phyloP scores from a whole-genome alignment of 1,140 invertebrate genomes.

The Aradophagus sp. region DNA sequence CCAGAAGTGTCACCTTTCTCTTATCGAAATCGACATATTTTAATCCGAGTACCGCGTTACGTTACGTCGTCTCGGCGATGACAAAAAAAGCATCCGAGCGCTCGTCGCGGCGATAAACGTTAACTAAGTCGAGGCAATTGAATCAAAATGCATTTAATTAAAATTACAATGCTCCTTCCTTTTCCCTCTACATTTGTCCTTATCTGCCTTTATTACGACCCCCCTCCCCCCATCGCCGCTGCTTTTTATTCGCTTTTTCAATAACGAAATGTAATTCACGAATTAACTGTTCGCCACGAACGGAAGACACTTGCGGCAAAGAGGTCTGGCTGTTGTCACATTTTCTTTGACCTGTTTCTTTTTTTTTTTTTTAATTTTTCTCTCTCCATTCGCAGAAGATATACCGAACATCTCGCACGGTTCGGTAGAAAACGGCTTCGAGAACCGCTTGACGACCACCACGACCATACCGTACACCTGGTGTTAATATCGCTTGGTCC shows the following conservation, averaged over 20 bases:
- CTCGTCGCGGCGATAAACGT: conserved; percentile 18
- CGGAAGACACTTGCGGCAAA: conserved; percentile 41
- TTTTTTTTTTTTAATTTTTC: not conserved
- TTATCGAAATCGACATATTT: conserved; percentile 53
- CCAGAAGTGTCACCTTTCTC: not conserved
- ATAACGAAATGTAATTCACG: conserved; percentile 36
- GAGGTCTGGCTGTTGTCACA: conserved; percentile 36
- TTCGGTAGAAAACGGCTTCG: conserved; percentile 23
- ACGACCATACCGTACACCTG: conserved; percentile 47
- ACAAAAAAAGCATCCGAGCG: conserved; percentile 27
- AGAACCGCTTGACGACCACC: conserved; percentile 30
- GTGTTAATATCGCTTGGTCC: conserved; percentile 41
- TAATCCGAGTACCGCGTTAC: conserved; percentile 34
- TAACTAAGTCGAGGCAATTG: conserved; percentile 1
- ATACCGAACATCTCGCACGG: conserved; percentile 38
- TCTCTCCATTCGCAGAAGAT: conserved; percentile 18
- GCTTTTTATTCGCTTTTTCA: too few species aligned
- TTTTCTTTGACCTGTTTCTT: conserved; percentile 28
- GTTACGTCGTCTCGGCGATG: conserved; percentile 37
- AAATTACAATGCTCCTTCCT: not conserved
- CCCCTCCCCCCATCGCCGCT: too few species aligned
- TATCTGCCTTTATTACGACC: too few species aligned
- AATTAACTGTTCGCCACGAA: conserved; percentile 34
- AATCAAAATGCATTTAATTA: too few species aligned
- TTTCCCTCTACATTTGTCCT: too few species aligned